Evolutionary conservation across 2,113 vertebrate species (phyloP), one percentile per base, ranked within the genome.

Genomic region (Felis chaus): DNA sequence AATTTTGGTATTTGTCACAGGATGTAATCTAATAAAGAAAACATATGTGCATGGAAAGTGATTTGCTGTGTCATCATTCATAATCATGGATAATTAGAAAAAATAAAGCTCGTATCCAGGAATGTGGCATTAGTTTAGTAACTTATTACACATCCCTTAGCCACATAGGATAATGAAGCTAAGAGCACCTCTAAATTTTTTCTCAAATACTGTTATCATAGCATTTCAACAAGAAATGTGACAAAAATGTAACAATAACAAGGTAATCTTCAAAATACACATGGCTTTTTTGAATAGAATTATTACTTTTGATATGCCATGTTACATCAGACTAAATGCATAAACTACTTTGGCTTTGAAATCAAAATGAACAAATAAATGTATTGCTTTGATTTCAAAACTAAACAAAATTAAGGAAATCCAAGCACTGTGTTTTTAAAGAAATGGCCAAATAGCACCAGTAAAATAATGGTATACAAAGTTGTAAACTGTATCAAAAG

Each of bases 291-390:
- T 79, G 36, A 90, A 68, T 14, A 50, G 15, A 57, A 96, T 79
- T 68, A 95, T 71, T 79, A 79, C 19, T 86, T 66, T 15, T 94
- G 78, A 78, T 79, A 84, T 65, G 76, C 13, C 29, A 66, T 29
- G 74, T 61, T 41, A 74, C 4, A 23, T 74, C n/a, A 73, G n/a
- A 78, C 2, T 76, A 89, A 83, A 73, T 92, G 63, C 39, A 45
- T 61, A 65, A 91, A 65, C 7, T 69, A 68, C 31, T 92, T 94
- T 68, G 93, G 97, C 73, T 65, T 93, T 90, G 69, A 61, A 97
- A 82, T 96, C n/a, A 84, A 87, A 96, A 96, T 66, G 15, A 98
- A 93, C 33, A 71, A 94, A 84, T 76, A 73, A 76, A 48, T 74
- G 4, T 14, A 71, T 27, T 82, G 36, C 41, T 97, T 89, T 21